Conservation (phyloP, 2,797 vertebrate genomes). For the Phyllotis vaccarum region DNA sequence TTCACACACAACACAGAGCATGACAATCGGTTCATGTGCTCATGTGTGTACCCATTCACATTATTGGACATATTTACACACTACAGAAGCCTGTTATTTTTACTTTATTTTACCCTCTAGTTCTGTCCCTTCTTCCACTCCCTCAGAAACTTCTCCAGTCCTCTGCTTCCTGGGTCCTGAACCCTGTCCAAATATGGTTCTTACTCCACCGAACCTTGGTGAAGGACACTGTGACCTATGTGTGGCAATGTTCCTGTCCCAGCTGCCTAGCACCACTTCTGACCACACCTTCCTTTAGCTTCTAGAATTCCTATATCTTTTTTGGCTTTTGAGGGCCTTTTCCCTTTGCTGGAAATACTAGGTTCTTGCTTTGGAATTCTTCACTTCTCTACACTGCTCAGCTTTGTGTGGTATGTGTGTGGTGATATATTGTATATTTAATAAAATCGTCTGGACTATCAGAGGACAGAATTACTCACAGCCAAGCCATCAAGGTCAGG, state of each 20-base stretch:
- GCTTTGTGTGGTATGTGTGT: neutral
- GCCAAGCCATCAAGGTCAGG: too few relatives aligned
- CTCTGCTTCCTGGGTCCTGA: fast-evolving
- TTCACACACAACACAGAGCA: neutral
- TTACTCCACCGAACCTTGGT: neutral
- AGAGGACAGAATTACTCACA: too few relatives aligned
- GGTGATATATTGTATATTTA: too few relatives aligned
- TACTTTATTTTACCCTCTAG: too few relatives aligned
- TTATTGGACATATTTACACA: neutral
- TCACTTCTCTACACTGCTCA: neutral
- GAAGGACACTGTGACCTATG: neutral
- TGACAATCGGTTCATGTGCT: neutral
- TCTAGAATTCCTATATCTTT: neutral
- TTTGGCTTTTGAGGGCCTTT: fast-evolving
- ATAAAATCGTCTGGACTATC: too few relatives aligned
- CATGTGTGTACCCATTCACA: fast-evolving
- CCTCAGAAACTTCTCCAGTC: too few relatives aligned
- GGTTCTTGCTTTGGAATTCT: neutral
- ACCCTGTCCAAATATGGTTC: neutral
- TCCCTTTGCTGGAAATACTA: neutral
- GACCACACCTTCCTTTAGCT: neutral
- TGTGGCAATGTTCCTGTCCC: neutral
- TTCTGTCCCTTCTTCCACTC: neutral
- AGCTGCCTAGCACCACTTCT: neutral
- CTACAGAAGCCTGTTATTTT: neutral